Evolutionary conservation across 2,113 vertebrate species (phyloP).

Genomic region (Fulmarus glacialis): DNA sequence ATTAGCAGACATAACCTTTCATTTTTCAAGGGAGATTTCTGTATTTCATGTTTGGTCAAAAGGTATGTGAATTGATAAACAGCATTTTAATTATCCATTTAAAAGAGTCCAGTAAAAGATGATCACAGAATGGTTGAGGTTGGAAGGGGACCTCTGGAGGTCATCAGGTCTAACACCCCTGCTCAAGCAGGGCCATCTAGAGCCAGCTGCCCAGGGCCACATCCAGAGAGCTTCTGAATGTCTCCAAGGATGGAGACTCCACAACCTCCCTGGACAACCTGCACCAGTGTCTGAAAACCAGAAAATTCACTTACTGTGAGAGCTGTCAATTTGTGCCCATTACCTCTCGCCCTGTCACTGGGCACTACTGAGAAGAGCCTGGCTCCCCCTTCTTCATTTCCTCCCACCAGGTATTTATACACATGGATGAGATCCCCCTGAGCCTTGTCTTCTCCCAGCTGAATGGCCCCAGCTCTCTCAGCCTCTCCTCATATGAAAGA

Average conservation of each 20-base stretch:
- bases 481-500: not conserved
- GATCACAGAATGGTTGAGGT: not conserved
- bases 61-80: not conserved
- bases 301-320: not conserved
- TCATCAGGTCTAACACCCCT: not conserved
- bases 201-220: not conserved
- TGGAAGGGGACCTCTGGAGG: not conserved
- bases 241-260: not conserved
- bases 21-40: not conserved
- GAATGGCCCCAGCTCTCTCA: not conserved
- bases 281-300: not conserved
- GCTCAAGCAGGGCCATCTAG: not conserved
- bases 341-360: not conserved
- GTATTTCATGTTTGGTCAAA: not conserved
- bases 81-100: not conserved
- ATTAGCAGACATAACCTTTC: not conserved
- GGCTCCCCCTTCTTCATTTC: not conserved
- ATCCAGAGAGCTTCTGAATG: not conserved
- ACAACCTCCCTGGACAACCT: not conserved
- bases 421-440: not conserved
- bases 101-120: not conserved
- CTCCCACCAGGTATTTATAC: not conserved
- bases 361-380: not conserved
- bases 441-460: not conserved
- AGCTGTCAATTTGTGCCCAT: not conserved